Evolutionary conservation across 2,888 invertebrate genomes (phyloP).

Genomic region (Nomada goodeniana): DNA sequence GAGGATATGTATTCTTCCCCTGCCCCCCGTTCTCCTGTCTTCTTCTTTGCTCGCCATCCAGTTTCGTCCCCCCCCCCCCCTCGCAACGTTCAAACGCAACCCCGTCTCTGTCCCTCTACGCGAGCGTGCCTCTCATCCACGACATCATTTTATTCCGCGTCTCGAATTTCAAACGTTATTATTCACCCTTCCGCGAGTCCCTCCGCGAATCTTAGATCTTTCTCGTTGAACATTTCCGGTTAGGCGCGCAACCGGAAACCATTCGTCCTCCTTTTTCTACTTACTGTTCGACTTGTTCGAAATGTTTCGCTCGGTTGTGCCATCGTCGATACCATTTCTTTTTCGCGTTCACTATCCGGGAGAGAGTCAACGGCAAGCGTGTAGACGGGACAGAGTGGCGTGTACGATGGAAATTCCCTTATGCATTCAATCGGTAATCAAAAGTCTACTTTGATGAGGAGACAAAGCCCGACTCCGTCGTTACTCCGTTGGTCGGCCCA

Average conservation of each 20-base stretch:
- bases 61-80: constrained; percentile 1
- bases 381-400: constrained; percentile 30
- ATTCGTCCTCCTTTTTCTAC: constrained; percentile 61
- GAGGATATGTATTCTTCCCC: constrained; percentile 40
- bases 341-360: not conserved
- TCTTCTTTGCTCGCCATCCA: constrained; percentile 17
- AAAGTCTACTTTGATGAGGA: constrained; percentile 63
- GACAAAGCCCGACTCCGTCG: constrained; percentile 50
- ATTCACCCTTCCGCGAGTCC: constrained; percentile 81
- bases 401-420: constrained; percentile 50
- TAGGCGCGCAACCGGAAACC: constrained; percentile 72
- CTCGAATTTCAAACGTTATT: constrained; percentile 83
- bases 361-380: constrained; percentile 1
- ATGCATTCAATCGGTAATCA: constrained; percentile 57
- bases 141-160: constrained; percentile 82
- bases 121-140: constrained; percentile 73
- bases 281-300: constrained; percentile 51
- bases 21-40: constrained; percentile 21
- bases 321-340: constrained; percentile 53
- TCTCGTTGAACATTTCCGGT: constrained; percentile 75
- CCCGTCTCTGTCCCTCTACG: constrained; percentile 23
- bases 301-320: constrained; percentile 51
- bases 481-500: not conserved
- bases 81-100: constrained; percentile 20
- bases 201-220: constrained; percentile 76